These are phyloP conservation scores for Taenioides sp. DNA, from an alignment of 2,797 vertebrate genomes.

Conservation along the genomic window DNA sequence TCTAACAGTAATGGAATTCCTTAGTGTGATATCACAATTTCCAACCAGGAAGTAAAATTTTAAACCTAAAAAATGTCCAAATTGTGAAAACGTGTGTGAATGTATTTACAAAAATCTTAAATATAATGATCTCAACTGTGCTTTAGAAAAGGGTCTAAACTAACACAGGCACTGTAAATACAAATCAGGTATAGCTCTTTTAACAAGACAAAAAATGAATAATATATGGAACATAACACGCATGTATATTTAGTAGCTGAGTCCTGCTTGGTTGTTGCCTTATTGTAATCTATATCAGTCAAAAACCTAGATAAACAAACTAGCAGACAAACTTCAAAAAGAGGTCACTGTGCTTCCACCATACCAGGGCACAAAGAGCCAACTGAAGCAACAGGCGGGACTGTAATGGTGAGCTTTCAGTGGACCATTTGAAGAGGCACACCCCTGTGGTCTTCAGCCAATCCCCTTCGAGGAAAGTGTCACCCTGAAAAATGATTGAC, in stretches of 20 bases:
- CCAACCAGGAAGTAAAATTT: too few relatives aligned
- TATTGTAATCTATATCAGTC: constrained; percentile 5
- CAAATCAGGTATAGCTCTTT: too few relatives aligned
- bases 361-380: constrained; percentile 26
- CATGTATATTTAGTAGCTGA: background rate
- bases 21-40: too few relatives aligned
- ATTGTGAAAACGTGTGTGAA: too few relatives aligned
- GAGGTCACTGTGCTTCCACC: constrained; percentile 40
- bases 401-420: constrained; percentile 20
- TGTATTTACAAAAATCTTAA: too few relatives aligned
- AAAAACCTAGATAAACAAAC: constrained; percentile 4
- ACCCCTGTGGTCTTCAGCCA: constrained; percentile 37
- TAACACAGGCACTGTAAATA: too few relatives aligned
- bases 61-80: too few relatives aligned
- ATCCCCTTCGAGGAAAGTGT: constrained; percentile 48
- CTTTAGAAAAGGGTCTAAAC: too few relatives aligned
- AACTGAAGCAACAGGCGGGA: constrained; percentile 28
- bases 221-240: constrained; percentile 32
- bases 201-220: constrained; percentile 45
- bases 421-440: constrained; percentile 38
- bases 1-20: too few relatives aligned
- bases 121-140: too few relatives aligned
- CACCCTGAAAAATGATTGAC: constrained; percentile 60
- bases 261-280: background rate
- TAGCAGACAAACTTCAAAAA: constrained; percentile 23